A percentile compares a stretch with the other conserved stretches of the same genome.
phyloP scores from a whole-genome alignment of 1,140 invertebrate species.

The Diorhabda elongata region DNA sequence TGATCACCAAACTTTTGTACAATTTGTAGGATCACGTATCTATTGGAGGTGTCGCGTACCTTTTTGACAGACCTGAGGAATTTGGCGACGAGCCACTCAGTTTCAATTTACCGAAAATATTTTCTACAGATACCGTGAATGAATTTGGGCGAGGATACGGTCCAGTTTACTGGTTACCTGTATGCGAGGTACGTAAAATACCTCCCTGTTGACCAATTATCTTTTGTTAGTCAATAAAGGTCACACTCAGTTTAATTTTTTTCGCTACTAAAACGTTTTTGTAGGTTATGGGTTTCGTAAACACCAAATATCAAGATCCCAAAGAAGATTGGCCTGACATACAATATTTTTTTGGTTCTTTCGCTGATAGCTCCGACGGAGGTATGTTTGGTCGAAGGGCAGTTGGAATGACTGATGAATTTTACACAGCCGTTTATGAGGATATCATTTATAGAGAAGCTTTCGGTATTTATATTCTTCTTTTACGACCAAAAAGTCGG shows the following conservation, averaged over 20 bases:
- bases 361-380: conserved; percentile 70
- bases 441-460: conserved; percentile 63
- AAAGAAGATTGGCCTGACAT: conserved; percentile 71
- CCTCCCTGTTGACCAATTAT: too few species aligned
- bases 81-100: conserved; percentile 50
- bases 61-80: conserved; percentile 50
- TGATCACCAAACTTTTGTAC: too few species aligned
- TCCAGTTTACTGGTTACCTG: conserved; percentile 62
- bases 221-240: too few species aligned
- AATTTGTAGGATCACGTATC: conserved; percentile 64
- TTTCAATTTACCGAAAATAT: conserved; percentile 56
- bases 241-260: not conserved
- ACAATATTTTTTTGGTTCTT: conserved; percentile 68
- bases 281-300: conserved; percentile 65
- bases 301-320: conserved; percentile 64
- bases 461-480: conserved; percentile 64
- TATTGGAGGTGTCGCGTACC: conserved; percentile 51
- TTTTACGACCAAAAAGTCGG: conserved; percentile 70
- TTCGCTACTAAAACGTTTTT: not conserved
- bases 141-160: conserved; percentile 58
- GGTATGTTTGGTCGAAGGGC: conserved; percentile 65
- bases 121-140: conserved; percentile 52
- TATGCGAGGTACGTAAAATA: conserved; percentile 55
- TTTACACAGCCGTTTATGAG: conserved; percentile 64
- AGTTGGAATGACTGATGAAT: conserved; percentile 61